These are phyloP conservation scores for Pteria penguin DNA, from an alignment of 2,888 invertebrate genomes.

Conservation along the genomic window DNA sequence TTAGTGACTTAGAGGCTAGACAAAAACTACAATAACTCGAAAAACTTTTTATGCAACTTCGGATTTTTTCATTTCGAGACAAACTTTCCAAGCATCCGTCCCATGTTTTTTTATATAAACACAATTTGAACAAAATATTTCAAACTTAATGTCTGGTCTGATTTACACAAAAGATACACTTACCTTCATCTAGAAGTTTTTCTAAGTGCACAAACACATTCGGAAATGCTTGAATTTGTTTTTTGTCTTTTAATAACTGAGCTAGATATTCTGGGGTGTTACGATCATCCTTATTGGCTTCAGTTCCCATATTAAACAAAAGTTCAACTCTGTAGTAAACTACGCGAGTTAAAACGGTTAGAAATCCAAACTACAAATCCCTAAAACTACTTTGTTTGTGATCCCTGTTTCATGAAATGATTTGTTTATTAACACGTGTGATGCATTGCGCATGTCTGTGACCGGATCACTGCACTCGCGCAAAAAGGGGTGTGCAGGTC, in stretches of 20 bases:
- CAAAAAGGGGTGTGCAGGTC: constrained; percentile 38
- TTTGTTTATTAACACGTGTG: constrained; percentile 79
- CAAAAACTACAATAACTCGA: too few species aligned
- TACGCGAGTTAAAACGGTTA: constrained; percentile 74
- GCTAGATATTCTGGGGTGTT: constrained; percentile 95
- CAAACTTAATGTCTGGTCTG: too few species aligned
- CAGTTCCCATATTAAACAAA: constrained; percentile 78
- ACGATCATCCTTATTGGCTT: constrained; percentile 77
- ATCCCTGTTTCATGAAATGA: constrained; percentile 71
- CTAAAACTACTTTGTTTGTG: constrained; percentile 62
- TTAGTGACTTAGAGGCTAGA: too few species aligned
- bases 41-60: too few species aligned
- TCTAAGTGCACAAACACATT: constrained; percentile 99
- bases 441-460: constrained; percentile 73
- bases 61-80: too few species aligned
- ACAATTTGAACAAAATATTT: too few species aligned
- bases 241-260: constrained; percentile 99
- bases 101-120: too few species aligned
- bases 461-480: constrained; percentile 55
- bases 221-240: constrained; percentile 99
- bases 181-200: constrained; percentile 99
- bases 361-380: constrained; percentile 76
- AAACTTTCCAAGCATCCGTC: too few species aligned
- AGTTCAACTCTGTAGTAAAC: constrained; percentile 70
- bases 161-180: constrained; percentile 76